phyloP scores from a whole-genome alignment of 1,140 invertebrate species.

The Agrilus planipennis region DNA sequence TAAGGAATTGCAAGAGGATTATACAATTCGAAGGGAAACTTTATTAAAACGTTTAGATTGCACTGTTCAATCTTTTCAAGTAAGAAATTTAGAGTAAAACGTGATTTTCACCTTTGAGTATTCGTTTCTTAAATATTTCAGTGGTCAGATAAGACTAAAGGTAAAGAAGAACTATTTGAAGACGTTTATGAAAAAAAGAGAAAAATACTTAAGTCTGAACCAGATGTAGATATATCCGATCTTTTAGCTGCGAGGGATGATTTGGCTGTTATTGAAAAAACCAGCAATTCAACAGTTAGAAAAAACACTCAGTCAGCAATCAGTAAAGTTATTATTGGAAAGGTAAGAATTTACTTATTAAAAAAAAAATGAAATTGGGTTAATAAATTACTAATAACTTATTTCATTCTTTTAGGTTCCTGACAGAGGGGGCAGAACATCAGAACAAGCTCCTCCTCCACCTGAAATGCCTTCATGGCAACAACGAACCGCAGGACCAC shows the following conservation, averaged over 20 bases:
- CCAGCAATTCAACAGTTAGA: constrained; percentile 64
- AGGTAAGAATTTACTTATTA: constrained; percentile 31
- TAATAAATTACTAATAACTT: neutral
- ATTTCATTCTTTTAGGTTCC: constrained; percentile 45
- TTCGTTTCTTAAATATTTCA: constrained; percentile 27
- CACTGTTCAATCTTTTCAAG: constrained; percentile 84
- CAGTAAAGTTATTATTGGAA: constrained; percentile 79
- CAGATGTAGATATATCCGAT: constrained; percentile 53
- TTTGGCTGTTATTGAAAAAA: constrained; percentile 77
- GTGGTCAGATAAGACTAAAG: constrained; percentile 76
- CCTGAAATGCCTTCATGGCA: constrained; percentile 94
- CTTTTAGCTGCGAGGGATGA: constrained; percentile 73
- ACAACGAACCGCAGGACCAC: constrained; percentile 38
- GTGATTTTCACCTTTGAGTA: neutral
- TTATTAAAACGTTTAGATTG: constrained; percentile 84
- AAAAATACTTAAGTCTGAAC: constrained; percentile 46
- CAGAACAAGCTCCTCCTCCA: constrained; percentile 80
- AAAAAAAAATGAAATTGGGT: too few relatives aligned
- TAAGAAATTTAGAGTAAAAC: constrained; percentile 7
- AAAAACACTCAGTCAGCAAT: constrained; percentile 69
- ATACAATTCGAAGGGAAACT: constrained; percentile 72
- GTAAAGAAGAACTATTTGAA: constrained; percentile 60
- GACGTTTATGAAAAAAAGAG: constrained; percentile 56
- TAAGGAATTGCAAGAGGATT: constrained; percentile 66
- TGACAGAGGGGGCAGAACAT: constrained; percentile 79